Conservation (phyloP, 2,888 invertebrate species). For the Papilio elwesi region DNA sequence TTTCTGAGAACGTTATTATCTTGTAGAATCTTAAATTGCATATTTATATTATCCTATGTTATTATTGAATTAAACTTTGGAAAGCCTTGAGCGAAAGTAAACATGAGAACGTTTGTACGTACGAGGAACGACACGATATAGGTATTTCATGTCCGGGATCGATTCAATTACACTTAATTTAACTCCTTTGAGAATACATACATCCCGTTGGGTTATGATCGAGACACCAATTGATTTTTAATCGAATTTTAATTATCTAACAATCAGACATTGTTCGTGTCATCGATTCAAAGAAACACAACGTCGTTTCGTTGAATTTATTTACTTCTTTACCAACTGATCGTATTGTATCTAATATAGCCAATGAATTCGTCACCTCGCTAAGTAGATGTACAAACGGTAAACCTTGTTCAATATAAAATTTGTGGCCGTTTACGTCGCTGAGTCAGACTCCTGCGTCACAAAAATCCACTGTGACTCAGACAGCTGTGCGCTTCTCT, state of each 20-base stretch:
- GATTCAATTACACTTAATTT: constrained; percentile 50
- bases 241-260: constrained; percentile 37
- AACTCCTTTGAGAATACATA: constrained; percentile 39
- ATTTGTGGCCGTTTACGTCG: constrained; percentile 59
- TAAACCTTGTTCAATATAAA: constrained; percentile 52
- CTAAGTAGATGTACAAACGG: constrained; percentile 52
- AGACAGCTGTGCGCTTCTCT: constrained; percentile 57
- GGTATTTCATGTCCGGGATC: constrained; percentile 46
- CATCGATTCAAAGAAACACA: constrained; percentile 30
- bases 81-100: not conserved
- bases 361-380: constrained; percentile 47
- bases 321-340: not conserved
- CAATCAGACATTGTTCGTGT: constrained; percentile 5
- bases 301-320: not conserved
- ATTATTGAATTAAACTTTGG: not conserved
- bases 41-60: not conserved
- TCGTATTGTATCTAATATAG: constrained; percentile 11
- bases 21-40: too few species aligned
- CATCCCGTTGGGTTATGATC: constrained; percentile 35
- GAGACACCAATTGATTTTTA: constrained; percentile 36
- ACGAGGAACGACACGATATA: not conserved
- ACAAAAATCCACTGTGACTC: constrained; percentile 62
- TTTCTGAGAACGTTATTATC: not conserved
- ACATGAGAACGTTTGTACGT: not conserved
- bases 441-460: constrained; percentile 72